Conservation (phyloP, 2,113 vertebrate genomes). For the Donacobius atricapilla region DNA sequence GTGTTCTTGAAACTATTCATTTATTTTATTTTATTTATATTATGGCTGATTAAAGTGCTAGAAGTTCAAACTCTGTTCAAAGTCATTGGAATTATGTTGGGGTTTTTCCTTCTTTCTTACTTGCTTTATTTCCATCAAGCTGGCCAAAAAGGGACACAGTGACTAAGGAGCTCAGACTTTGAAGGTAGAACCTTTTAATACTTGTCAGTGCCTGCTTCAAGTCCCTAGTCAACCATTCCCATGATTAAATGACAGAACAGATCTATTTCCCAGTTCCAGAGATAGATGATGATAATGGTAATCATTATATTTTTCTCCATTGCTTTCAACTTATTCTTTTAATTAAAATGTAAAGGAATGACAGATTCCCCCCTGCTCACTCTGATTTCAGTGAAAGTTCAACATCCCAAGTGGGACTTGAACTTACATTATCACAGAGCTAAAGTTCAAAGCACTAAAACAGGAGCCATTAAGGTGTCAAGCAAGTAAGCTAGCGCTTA, state of each 20-base stretch:
- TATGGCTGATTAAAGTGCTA: neutral
- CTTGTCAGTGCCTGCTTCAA: neutral
- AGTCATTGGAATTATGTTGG: neutral
- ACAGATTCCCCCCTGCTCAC: slow-evolving; percentile 7
- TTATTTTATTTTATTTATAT: slow-evolving; percentile 49
- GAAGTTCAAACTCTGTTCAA: slow-evolving; percentile 10
- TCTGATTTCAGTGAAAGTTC: slow-evolving; percentile 39
- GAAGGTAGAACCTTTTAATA: neutral
- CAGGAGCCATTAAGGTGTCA: slow-evolving; percentile 47
- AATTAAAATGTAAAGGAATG: slow-evolving; percentile 56
- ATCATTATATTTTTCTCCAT: slow-evolving; percentile 45
- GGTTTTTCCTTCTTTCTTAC: neutral
- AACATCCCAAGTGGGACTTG: slow-evolving; percentile 19
- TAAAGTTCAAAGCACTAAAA: slow-evolving; percentile 72
- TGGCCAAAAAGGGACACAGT: neutral
- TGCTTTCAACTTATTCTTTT: slow-evolving; percentile 54
- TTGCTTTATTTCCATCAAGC: neutral
- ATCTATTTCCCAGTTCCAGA: slow-evolving; percentile 9
- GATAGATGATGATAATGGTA: neutral
- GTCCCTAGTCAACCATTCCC: neutral
- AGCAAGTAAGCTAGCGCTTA: slow-evolving; percentile 63
- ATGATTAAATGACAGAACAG: neutral
- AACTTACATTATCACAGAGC: slow-evolving; percentile 44
- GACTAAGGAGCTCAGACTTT: neutral
- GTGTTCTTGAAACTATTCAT: slow-evolving; percentile 11